Evolutionary conservation across 2,113 vertebrate species (phyloP), one percentile per base, ranked within the genome.

Genomic region (Ageneiosus marmoratus): DNA sequence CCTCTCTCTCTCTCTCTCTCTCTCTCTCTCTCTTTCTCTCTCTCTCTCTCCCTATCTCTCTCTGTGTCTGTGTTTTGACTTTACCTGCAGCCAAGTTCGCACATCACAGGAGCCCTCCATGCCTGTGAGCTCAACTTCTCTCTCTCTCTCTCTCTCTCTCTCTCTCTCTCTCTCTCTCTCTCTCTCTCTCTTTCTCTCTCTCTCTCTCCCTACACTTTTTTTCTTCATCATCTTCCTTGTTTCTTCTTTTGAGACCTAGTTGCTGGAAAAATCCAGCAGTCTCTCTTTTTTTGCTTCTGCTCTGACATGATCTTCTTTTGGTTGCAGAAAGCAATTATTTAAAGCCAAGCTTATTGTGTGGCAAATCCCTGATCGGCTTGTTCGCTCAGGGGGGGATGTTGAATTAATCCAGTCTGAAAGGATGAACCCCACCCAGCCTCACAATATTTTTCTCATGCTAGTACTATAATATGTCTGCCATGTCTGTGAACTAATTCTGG

Each of bases 341-440:
- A 89, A 88, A 83, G 72, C 85, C 24, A 70, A 84, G 79, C 65
- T 87, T 90, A 89, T 87, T 89, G 86, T 91, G 86, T 85, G 88
- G 82, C 88, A 92, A 91, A 92, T 92, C 89, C 86, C 79, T 85
- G 86, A 85, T 90, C 88, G 89, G 82, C 87, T 90, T 79, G 78
- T 82, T 86, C 82, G 77, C 89, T 88, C 85, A 84, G 77, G 80
- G 75, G 83, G 85, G 7, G 84, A 77, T 87, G 80, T 85, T 50
- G 69, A 82, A 87, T 90, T 89, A 93, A 92, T 91, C 89, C 88
- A 60, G 65, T 86, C 80, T 81, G 87, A 90, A 89, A 89, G 85
- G 90, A 86, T 86, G 79, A 72, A 70, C 87, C 81, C 46, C 24
- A 79, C 56, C 84, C 81, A 87, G 75, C 82, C 82, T 84, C 44